Conservation (phyloP, 2,113 vertebrate species). For the Rhombomys opimus region DNA sequence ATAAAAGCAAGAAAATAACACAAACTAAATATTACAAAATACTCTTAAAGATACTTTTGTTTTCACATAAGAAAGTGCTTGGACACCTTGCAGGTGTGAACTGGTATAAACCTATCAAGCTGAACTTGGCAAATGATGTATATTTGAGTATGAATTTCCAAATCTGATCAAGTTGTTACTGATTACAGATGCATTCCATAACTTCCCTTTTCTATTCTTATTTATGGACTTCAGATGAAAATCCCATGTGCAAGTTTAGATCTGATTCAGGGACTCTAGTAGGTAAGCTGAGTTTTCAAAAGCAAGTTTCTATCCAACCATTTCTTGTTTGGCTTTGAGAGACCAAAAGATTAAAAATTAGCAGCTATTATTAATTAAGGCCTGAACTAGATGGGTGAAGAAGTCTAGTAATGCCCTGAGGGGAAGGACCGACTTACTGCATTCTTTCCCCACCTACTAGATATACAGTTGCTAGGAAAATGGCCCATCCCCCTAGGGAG, state of each 20-base stretch:
- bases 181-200: background rate
- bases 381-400: too few relatives aligned
- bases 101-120: background rate
- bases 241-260: background rate
- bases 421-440: too few relatives aligned
- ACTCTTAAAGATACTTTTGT: background rate
- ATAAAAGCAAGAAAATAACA: background rate
- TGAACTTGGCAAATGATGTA: background rate
- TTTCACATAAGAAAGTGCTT: constrained; percentile 50
- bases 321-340: background rate
- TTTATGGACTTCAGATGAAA: background rate
- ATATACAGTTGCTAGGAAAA: too few relatives aligned
- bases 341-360: too few relatives aligned
- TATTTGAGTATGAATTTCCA: background rate
- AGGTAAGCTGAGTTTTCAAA: constrained; percentile 29
- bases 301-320: constrained; percentile 57
- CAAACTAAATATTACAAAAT: background rate
- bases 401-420: too few relatives aligned
- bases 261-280: constrained; percentile 3
- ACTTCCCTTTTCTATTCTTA: background rate
- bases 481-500: too few relatives aligned
- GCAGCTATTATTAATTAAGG: too few relatives aligned
- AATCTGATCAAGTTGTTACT: background rate
- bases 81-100: background rate
- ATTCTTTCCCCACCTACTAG: too few relatives aligned